A percentile compares a stretch with the other conserved stretches of the same genome.
phyloP scores from a whole-genome alignment of 2,797 vertebrate genomes.

The Sciurus carolinensis region DNA sequence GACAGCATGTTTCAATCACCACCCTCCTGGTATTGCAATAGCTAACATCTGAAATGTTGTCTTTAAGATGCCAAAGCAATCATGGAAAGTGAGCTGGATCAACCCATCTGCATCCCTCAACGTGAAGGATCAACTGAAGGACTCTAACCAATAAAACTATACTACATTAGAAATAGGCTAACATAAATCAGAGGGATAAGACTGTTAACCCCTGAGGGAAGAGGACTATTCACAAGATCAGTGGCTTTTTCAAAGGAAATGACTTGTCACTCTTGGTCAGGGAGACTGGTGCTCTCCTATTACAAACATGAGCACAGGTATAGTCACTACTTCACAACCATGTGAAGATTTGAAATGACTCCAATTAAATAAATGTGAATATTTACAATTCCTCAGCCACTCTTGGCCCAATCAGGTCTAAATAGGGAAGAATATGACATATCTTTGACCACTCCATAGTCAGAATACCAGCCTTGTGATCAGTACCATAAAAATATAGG shows the following conservation, averaged over 20 bases:
- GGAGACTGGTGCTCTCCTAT: background rate
- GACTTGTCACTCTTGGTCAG: background rate
- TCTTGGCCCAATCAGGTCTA: constrained; percentile 27
- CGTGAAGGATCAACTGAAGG: background rate
- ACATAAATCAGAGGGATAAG: background rate
- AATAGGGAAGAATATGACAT: background rate
- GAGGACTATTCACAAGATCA: background rate
- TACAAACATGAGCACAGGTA: background rate
- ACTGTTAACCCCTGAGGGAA: background rate
- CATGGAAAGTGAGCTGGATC: background rate
- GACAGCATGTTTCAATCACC: constrained; percentile 51
- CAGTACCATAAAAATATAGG: background rate
- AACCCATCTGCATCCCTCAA: background rate
- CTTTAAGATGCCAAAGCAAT: constrained; percentile 12
- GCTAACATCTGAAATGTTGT: background rate
- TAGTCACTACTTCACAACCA: background rate
- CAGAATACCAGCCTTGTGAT: background rate
- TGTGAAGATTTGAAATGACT: background rate
- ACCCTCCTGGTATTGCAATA: background rate
- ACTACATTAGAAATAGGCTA: background rate
- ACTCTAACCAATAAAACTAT: background rate
- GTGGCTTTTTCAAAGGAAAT: constrained; percentile 15
- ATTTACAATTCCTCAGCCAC: background rate
- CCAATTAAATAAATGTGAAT: constrained; percentile 6
- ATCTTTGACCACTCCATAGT: constrained; percentile 7